These are phyloP conservation scores for Volucella bombylans DNA, from an alignment of 2,888 invertebrate genomes.

Conservation along the genomic window DNA sequence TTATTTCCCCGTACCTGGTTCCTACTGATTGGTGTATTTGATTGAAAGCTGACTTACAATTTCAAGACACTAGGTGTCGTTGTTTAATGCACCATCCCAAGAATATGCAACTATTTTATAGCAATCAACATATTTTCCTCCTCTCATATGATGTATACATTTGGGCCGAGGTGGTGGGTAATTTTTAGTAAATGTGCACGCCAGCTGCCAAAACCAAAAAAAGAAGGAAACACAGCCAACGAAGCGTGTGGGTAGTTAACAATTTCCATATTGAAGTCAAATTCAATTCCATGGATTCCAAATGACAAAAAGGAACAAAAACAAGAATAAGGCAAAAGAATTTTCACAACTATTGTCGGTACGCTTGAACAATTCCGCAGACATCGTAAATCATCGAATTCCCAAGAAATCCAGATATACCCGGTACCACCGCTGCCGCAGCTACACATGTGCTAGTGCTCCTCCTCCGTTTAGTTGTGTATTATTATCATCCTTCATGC, in stretches of 20 bases:
- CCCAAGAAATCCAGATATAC: conserved; percentile 58
- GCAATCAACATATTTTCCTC: too few species aligned
- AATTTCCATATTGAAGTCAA: conserved; percentile 63
- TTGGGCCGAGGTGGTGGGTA: too few species aligned
- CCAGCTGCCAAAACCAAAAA: neutral
- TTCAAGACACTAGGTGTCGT: conserved; percentile 37
- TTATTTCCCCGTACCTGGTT: conserved; percentile 24
- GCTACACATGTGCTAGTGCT: conserved; percentile 41
- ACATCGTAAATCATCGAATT: conserved; percentile 72
- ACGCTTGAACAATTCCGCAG: conserved; percentile 68
- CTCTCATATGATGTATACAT: too few species aligned
- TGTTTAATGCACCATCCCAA: neutral
- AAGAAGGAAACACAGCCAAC: conserved; percentile 5
- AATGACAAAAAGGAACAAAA: conserved; percentile 7
- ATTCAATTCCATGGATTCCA: conserved; percentile 48
- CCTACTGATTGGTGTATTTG: conserved; percentile 39
- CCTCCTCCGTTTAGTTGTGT: conserved; percentile 43
- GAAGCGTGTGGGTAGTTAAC: conserved; percentile 16
- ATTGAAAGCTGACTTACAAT: conserved; percentile 1
- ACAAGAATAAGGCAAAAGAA: conserved; percentile 15
- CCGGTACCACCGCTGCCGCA: neutral
- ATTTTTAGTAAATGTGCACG: too few species aligned
- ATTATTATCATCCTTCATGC: conserved; percentile 82
- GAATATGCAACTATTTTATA: conserved; percentile 47
- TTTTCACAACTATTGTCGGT: conserved; percentile 47